Conservation (phyloP, 2,113 vertebrate species). For the Pseudolaguvia tuberculata region DNA sequence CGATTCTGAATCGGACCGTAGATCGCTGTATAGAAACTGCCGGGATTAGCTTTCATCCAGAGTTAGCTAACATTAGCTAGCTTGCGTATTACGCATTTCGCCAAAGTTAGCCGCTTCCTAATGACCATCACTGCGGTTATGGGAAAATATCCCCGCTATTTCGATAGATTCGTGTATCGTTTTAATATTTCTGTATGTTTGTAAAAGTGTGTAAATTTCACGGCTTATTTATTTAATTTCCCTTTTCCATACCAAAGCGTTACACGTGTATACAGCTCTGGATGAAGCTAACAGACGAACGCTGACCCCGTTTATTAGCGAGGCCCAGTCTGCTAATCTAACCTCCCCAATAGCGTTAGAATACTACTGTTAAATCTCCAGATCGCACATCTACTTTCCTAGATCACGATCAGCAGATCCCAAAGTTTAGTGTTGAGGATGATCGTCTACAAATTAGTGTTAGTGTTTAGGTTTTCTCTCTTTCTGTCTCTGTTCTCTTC, state of each 20-base stretch:
- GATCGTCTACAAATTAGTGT: conserved; percentile 3
- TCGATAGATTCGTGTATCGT: neutral
- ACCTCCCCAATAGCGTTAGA: neutral
- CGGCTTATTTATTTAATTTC: neutral
- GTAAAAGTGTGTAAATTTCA: neutral
- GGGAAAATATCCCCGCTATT: neutral
- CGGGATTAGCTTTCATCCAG: conserved; percentile 7
- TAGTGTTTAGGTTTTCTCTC: neutral
- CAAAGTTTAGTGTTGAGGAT: neutral
- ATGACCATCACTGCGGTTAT: neutral
- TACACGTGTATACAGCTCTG: neutral
- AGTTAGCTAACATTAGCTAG: neutral
- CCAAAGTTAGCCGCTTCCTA: neutral
- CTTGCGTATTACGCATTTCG: conserved; percentile 30
- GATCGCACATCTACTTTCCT: neutral
- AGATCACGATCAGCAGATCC: too few species aligned
- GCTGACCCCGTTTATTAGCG: neutral
- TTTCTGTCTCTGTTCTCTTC: neutral
- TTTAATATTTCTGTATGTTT: too few species aligned
- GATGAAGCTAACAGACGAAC: neutral
- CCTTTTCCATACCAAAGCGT: neutral
- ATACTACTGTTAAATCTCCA: neutral
- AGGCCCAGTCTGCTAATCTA: conserved; percentile 1
- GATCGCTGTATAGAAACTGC: neutral
- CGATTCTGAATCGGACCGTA: neutral